These are phyloP conservation scores for Aphrophora alni DNA, from an alignment of 2,888 invertebrate genomes.

Conservation along the genomic window DNA sequence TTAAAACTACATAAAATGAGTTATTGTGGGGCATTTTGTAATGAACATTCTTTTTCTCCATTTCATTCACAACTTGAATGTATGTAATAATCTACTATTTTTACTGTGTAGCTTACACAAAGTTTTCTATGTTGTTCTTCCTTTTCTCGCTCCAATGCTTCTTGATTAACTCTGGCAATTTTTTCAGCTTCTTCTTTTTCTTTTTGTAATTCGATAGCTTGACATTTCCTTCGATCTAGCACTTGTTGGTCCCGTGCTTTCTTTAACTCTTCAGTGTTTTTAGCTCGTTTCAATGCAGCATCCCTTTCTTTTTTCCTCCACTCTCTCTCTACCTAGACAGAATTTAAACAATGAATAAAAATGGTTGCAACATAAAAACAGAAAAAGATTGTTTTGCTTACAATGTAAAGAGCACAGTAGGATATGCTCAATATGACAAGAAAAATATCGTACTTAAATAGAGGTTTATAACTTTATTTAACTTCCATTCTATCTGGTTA, in stretches of 20 bases:
- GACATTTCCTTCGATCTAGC: constrained; percentile 60
- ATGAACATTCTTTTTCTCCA: too few relatives aligned
- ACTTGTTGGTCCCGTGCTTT: constrained; percentile 65
- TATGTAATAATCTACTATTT: too few relatives aligned
- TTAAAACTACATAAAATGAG: too few relatives aligned
- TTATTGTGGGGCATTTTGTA: too few relatives aligned
- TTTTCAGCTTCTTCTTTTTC: constrained; percentile 59
- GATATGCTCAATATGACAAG: too few relatives aligned
- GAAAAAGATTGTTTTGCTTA: too few relatives aligned
- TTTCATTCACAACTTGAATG: too few relatives aligned
- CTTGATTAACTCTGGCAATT: constrained; percentile 40
- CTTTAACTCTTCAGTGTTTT: constrained; percentile 61
- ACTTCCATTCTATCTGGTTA: too few relatives aligned
- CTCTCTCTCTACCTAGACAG: constrained; percentile 71
- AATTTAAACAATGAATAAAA: constrained; percentile 58
- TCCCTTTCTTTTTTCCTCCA: constrained; percentile 71
- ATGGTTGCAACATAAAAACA: too few relatives aligned
- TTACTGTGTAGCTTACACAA: constrained; percentile 34
- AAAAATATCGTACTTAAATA: too few relatives aligned
- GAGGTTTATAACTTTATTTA: too few relatives aligned
- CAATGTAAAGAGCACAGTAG: too few relatives aligned
- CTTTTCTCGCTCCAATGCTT: constrained; percentile 37
- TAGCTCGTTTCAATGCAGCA: constrained; percentile 64
- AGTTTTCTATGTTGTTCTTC: constrained; percentile 40
- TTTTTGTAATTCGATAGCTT: constrained; percentile 70